Conservation (phyloP, 2,113 vertebrate genomes). For the Hypocryptadius cinnamomeus region DNA sequence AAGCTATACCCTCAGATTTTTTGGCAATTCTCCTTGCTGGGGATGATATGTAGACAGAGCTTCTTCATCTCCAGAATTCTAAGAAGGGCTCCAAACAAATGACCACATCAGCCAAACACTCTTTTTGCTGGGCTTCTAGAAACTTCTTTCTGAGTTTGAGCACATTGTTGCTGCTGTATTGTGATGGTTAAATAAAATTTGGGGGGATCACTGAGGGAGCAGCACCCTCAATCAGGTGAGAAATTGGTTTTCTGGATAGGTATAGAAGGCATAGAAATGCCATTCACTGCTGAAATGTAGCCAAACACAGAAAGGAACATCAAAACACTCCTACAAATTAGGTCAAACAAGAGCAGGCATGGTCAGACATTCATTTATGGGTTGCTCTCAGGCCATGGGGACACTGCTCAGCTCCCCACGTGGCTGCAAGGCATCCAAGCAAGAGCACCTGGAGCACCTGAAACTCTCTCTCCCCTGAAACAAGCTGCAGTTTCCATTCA, state of each 20-base stretch:
- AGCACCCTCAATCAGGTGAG: neutral
- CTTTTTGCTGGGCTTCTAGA: neutral
- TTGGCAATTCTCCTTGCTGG: neutral
- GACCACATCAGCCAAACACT: neutral
- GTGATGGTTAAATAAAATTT: neutral
- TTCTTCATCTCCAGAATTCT: slow-evolving; percentile 29
- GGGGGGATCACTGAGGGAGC: neutral
- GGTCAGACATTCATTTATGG: neutral
- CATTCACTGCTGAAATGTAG: neutral
- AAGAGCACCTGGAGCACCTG: too few species aligned
- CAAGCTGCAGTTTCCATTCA: neutral
- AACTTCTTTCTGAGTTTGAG: neutral
- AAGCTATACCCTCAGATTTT: neutral
- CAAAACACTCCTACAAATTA: neutral
- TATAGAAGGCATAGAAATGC: neutral
- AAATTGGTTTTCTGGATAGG: neutral
- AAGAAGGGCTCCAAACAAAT: slow-evolving; percentile 1
- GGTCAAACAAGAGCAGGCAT: neutral
- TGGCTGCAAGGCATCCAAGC: neutral
- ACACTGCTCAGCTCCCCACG: neutral
- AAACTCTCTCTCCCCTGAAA: neutral
- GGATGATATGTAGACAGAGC: slow-evolving; percentile 5
- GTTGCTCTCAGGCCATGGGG: neutral
- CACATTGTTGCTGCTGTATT: neutral
- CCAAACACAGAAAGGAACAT: neutral